Evolutionary conservation across 2,113 vertebrate genomes (phyloP), one percentile per base, ranked within the genome.

Genomic region (Psilopsiagon aurifrons): DNA sequence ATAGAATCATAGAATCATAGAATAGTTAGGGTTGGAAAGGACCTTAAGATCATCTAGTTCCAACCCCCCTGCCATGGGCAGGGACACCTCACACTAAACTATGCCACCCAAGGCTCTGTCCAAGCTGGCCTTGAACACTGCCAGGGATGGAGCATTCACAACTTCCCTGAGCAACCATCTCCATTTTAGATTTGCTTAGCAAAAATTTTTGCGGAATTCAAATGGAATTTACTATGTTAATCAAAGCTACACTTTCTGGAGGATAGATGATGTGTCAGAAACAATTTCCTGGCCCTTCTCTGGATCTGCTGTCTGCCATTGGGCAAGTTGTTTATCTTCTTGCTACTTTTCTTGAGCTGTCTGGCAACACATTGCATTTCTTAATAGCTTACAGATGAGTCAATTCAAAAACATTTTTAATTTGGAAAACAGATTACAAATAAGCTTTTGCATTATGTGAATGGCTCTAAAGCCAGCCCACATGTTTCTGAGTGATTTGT

Each of bases 391-490:
- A 51, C 55, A 90, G 86, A 83, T 0, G 9, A 88, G 54, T 62
- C 31, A 88, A 88, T 83, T 44, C 3, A 89, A 49, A 79, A 80
- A 7, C 0, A 60, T 15, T 84, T 93, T 81, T 79, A 74, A 90
- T 92, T 85, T 74, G 63, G 59, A 43, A 95, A 92, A 78, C 29
- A 83, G 43, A 83, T 93, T 94, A 83, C 64, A 92, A 96, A 94
- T 75, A 94, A 83, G n/a, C 2, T 94, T 93, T 85, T 69, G 79
- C 17, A 80, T 51, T 86, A 43, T 55, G 86, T 95, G 62, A 92
- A 84, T 67, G 52, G 19, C 20, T 96, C 92, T 95, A 96, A 95
- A 96, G 90, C 69, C 93, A 94, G 95, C 82, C 82, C 85, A 68
- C 81, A 73, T 68, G 37, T 87, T 80, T 94, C 83, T 62, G 75